These are phyloP conservation scores for Mercenaria mercenaria DNA, from an alignment of 1,140 invertebrate genomes.

Conservation along the genomic window DNA sequence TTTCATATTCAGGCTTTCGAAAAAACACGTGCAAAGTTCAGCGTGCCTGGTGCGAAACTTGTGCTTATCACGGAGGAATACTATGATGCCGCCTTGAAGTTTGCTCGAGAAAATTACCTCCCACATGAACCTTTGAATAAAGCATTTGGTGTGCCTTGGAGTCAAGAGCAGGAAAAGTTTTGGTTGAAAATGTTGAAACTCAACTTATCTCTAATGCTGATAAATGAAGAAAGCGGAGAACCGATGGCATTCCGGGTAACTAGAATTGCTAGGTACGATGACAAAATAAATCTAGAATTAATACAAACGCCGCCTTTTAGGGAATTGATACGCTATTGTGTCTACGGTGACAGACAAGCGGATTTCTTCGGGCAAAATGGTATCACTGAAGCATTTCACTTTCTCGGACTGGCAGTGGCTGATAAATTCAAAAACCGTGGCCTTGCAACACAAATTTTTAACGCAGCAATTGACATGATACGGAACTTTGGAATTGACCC, in stretches of 20 bases:
- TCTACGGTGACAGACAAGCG: background rate
- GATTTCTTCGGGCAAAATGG: slow-evolving; percentile 23
- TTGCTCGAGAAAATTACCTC: background rate
- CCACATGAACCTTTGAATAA: background rate
- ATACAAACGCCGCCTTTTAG: background rate
- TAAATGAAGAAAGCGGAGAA: background rate
- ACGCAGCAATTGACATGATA: slow-evolving; percentile 7
- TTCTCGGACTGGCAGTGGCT: background rate
- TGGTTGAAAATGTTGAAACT: background rate
- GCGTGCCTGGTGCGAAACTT: too few relatives aligned
- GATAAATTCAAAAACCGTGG: slow-evolving; percentile 3
- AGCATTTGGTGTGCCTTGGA: background rate
- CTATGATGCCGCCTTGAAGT: too few relatives aligned
- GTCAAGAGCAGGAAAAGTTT: background rate
- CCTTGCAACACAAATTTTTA: background rate
- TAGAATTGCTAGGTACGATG: background rate
- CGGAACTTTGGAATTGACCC: background rate
- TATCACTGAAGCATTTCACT: slow-evolving; percentile 7
- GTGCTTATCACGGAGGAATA: too few relatives aligned
- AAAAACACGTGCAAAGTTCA: background rate
- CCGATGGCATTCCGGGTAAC: background rate
- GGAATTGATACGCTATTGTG: background rate
- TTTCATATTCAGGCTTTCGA: background rate
- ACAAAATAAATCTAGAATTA: background rate
- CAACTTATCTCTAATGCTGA: background rate